Evolutionary conservation across 2,888 invertebrate species (phyloP), one percentile per base, ranked within the genome.

Genomic region (Polydrusus tereticollis): DNA sequence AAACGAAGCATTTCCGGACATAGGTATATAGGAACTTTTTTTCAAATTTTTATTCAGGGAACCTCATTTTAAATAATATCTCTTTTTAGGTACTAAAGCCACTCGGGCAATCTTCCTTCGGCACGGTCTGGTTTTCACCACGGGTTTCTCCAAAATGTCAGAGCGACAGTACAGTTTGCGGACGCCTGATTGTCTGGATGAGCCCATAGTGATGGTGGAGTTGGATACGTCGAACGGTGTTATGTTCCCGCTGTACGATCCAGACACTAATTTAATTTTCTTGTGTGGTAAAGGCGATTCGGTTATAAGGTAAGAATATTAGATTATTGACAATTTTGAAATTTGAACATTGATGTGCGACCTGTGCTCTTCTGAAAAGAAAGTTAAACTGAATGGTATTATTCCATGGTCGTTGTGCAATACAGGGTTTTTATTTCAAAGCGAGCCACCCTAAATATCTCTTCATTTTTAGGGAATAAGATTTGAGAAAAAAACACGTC

Each of bases 261-360:
- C 96, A 60, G 98, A 99, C 86, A 97, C 97, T 77, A 96, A 94
- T 88, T 88, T 99, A 82, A 93, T 98, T 79, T 99, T 91, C 87
- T 88, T 98, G 58, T 98, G 98, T 84, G 99, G 98, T 77, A 98
- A 98, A 90, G 98, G 98, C 58, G 98, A 99, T 88, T 98, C 98
- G 65, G 98, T 97, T 79, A 98, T 99, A 81, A 90, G 98, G 77
- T 98, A 96, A 12, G 1, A 8, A 36, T 36, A n/a, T n/a, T n/a
- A n/a, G n/a, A n/a, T n/a, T n/a, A n/a, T n/a, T n/a, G n/a, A n/a
- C n/a, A n/a, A n/a, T n/a, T n/a, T n/a, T n/a, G n/a, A n/a, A n/a
- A n/a, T n/a, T n/a, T n/a, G n/a, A n/a, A n/a, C n/a, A n/a, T n/a
- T n/a, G n/a, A n/a, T n/a, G n/a, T n/a, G n/a, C n/a, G n/a, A n/a